Base-by-base conservation (phyloP, 2,888 invertebrate genomes). In the Drosophila neotestacea region DNA sequence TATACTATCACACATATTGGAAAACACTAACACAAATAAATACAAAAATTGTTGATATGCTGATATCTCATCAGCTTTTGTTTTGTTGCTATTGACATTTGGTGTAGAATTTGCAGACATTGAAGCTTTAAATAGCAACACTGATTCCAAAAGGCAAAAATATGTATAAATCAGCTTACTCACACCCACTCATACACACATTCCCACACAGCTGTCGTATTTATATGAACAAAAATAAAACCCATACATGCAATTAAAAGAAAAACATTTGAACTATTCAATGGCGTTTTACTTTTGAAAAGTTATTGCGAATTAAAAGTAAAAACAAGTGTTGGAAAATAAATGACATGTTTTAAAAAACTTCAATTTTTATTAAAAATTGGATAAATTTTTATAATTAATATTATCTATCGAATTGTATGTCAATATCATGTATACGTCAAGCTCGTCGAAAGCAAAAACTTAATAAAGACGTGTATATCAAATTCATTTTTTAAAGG, bases 41-140 rank as follows among this genome's bases (percentile, higher is more conserved):
- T 9, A 10, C 41, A 36, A 13, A 46, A 16, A 0, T 27, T 9
- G 27, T 16, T 41, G 39, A 34, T 39, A 50, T 42, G 27, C 32
- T 7, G 32, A 16, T 9, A 30, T 34, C 9, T 22, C 74, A 77
- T 79, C 78, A 79, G 74, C 77, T 81, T 60, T 38, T 70, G 70
- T 81, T 73, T 46, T 42, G 38, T 62, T 64, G 59, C 39, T 51
- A 47, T 55, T 65, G 63, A 56, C 70, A 77, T 64, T 80, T 65
- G 64, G 16, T 36, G 36, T 70, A 70, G 52, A 28, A 13, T 34
- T 42, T 42, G 63, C 42, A n/a, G 60, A 41, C 54, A 41, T 42
- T 51, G 48, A 27, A 48, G 50, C 52, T 52, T 58, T 58, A 47
- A 63, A 63, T 13, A 34, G 27, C 41, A 27, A 13, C 54, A 36